Evolutionary conservation across 2,797 vertebrate genomes (phyloP).

Genomic region (Pteronotus mesoamericanus): DNA sequence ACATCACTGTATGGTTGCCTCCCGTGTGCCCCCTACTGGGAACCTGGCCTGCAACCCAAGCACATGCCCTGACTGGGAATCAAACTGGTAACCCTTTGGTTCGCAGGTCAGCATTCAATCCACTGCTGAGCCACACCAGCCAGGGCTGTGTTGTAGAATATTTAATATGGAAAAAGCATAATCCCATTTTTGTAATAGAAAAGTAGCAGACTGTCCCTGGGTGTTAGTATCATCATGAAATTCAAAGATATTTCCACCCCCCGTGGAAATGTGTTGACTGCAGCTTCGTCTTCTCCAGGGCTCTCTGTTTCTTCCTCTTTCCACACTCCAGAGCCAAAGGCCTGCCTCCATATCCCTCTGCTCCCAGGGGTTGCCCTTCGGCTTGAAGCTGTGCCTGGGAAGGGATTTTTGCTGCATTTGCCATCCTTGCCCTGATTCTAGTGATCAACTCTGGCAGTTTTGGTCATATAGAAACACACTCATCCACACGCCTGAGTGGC

Average conservation of each 20-base stretch:
- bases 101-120: neutral
- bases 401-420: neutral
- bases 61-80: neutral
- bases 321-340: neutral
- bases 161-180: neutral
- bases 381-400: neutral
- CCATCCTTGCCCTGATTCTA: neutral
- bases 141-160: neutral
- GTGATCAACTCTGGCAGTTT: neutral
- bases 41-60: neutral
- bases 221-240: neutral
- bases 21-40: neutral
- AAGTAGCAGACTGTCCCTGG: neutral
- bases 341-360: neutral
- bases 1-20: neutral
- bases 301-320: neutral
- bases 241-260: neutral
- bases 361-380: neutral
- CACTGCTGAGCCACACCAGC: neutral
- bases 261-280: neutral
- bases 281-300: neutral
- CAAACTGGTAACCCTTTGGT: neutral
- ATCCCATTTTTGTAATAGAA: neutral
- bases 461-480: neutral
- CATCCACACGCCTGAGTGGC: neutral